phyloP scores from a whole-genome alignment of 1,140 invertebrate species.

The Mycetomoellerius zeteki region DNA sequence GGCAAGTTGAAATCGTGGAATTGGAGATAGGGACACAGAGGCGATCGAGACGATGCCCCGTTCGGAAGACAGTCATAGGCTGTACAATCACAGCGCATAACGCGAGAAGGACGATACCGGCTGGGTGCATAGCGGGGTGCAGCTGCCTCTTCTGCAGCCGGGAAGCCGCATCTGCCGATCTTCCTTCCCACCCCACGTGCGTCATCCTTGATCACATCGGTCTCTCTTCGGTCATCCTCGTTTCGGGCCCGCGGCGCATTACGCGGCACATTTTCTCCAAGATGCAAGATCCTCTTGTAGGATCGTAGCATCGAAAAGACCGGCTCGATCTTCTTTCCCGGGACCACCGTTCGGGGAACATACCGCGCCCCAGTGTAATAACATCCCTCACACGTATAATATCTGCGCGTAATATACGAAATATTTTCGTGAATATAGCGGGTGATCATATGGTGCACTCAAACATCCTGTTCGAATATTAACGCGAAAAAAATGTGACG shows the following conservation, averaged over 20 bases:
- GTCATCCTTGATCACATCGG: constrained; percentile 46
- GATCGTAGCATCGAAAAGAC: constrained; percentile 32
- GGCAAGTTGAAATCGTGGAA: constrained; percentile 21
- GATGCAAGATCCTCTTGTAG: constrained; percentile 39
- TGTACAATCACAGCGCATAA: constrained; percentile 54
- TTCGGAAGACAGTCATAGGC: constrained; percentile 35
- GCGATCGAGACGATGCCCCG: constrained; percentile 22
- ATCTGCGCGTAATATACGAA: constrained; percentile 67
- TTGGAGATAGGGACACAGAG: background rate
- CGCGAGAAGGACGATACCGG: constrained; percentile 50
- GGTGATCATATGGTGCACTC: constrained; percentile 62
- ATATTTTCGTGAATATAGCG: constrained; percentile 66
- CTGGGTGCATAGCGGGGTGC: constrained; percentile 67
- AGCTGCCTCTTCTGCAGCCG: constrained; percentile 70
- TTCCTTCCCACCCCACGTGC: constrained; percentile 32
- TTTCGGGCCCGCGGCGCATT: constrained; percentile 74
- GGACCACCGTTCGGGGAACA: constrained; percentile 43
- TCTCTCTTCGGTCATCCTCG: constrained; percentile 68
- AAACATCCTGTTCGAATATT: constrained; percentile 22
- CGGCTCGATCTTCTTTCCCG: constrained; percentile 50
- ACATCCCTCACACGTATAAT: constrained; percentile 62
- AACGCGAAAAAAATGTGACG: constrained; percentile 45
- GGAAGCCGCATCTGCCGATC: constrained; percentile 66
- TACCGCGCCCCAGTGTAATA: constrained; percentile 58
- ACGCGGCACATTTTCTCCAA: constrained; percentile 77